Conservation (phyloP, 2,888 invertebrate genomes). For the Eristalis tenax region DNA sequence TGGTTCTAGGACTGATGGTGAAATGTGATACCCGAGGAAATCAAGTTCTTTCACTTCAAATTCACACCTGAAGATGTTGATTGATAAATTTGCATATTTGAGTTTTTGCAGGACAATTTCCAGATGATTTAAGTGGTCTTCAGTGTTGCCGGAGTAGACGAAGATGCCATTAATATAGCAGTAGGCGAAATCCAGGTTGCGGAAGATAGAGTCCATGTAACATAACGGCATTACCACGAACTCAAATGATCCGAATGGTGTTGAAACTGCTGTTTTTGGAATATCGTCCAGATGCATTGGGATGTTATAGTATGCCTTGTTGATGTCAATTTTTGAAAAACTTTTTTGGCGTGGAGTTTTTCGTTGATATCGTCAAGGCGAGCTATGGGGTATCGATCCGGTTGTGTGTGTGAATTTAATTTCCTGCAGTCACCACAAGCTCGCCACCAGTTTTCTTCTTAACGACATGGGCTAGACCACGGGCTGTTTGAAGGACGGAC, state of each 20-base stretch:
- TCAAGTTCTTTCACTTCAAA: constrained; percentile 46
- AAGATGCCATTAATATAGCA: constrained; percentile 74
- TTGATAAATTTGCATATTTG: constrained; percentile 63
- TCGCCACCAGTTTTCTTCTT: neutral
- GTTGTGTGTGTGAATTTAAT: constrained; percentile 18
- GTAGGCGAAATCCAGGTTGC: constrained; percentile 28
- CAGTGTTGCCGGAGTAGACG: constrained; percentile 63
- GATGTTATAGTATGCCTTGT: constrained; percentile 18
- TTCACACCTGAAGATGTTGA: constrained; percentile 58
- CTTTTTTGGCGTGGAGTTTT: neutral
- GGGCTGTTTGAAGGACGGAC: constrained; percentile 1
- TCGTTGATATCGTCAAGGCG: neutral
- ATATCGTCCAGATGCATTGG: constrained; percentile 13
- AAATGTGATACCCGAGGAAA: constrained; percentile 27
- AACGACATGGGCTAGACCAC: constrained; percentile 13
- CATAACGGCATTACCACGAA: constrained; percentile 3
- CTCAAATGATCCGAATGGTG: constrained; percentile 19
- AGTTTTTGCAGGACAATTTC: constrained; percentile 69
- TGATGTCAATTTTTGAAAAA: constrained; percentile 19
- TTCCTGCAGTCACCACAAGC: constrained; percentile 13
- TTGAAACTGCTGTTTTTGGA: constrained; percentile 2
- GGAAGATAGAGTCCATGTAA: neutral
- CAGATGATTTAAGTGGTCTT: constrained; percentile 71
- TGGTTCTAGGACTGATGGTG: neutral
- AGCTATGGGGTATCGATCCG: constrained; percentile 18